Percentiles rank a stretch among this genome's conserved stretches.
Conservation (phyloP, 1,140 invertebrate genomes). For the Brachionus paranguensis region DNA sequence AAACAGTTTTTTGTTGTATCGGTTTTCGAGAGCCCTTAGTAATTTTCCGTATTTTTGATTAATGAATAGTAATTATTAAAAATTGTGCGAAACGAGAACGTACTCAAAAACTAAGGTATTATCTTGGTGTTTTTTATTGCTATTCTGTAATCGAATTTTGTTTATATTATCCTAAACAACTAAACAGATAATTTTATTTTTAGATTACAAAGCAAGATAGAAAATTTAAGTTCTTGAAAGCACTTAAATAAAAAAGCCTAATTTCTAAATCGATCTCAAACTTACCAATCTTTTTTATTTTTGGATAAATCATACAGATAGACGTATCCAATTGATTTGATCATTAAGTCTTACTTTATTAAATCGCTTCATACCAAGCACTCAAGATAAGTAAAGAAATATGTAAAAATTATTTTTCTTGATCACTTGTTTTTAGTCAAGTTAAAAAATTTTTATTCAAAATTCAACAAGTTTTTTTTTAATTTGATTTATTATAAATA, state of each 20-base stretch:
- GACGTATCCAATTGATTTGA: not conserved
- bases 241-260: not conserved
- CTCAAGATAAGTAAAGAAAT: not conserved
- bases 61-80: not conserved
- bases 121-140: not conserved
- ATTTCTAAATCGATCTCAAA: conserved; percentile 12
- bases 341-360: not conserved
- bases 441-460: not conserved
- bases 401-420: not conserved
- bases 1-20: conserved; percentile 7
- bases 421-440: not conserved
- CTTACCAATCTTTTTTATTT: not conserved
- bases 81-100: not conserved
- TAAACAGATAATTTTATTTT: conserved; percentile 22
- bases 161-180: conserved; percentile 29
- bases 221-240: conserved; percentile 10
- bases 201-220: not conserved
- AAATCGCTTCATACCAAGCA: not conserved
- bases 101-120: not conserved
- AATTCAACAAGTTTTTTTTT: too few relatives aligned
- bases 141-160: conserved; percentile 29
- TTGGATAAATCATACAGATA: conserved; percentile 1
- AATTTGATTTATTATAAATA: too few relatives aligned
- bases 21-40: not conserved
- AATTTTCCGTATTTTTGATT: not conserved